Base-by-base conservation (phyloP, 1,140 invertebrate species). In the Venturia canescens region DNA sequence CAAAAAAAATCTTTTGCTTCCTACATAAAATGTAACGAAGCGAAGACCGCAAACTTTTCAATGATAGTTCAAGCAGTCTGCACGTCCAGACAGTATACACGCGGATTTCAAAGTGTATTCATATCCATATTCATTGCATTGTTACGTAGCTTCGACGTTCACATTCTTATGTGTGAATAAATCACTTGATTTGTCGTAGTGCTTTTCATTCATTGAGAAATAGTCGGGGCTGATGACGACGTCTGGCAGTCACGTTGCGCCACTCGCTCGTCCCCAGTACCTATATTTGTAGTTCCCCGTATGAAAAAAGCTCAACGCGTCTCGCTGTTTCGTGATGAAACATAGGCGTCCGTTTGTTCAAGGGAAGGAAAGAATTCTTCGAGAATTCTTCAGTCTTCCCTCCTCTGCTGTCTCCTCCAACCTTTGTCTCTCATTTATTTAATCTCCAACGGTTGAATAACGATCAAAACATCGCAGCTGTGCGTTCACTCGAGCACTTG, bases 181-280 rank as follows among this genome's bases (percentile, higher is more conserved):
- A 57, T 21, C 5, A 27, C 7, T 74, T 44, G 71, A 57, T 74
- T 57, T 16, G 23, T 74, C 71, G 71, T 57, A 16, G 48, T n/a
- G 4, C 23, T 26, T 66, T 31, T 57, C 44, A 74, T 53, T 74
- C 71, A 74, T 74, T 34, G 71, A 57, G 44, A 74, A 27, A 23
- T 44, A 74, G 71, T n/a, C 23, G n/a, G n/a, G n/a, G 13, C 18
- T 18, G 3, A 23, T 27, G 71, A 53, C 71, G 48, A 26, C 15
- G 44, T 11, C 34, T 74, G 71, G 71, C 71, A 74, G 71, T 29
- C 71, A 74, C 71, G 71, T 74, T 44, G 44, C 15, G 23, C 48
- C 48, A 57, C 71, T 74, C 18, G 16, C 38, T 74, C 18, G 11
- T 13, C 38, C 71, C 29, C 18, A 16, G 13, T 74, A 57, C 23